Evolutionary conservation across 1,140 invertebrate species (phyloP), one percentile per base, ranked within the genome.

Genomic region (Heliothis subflexa): DNA sequence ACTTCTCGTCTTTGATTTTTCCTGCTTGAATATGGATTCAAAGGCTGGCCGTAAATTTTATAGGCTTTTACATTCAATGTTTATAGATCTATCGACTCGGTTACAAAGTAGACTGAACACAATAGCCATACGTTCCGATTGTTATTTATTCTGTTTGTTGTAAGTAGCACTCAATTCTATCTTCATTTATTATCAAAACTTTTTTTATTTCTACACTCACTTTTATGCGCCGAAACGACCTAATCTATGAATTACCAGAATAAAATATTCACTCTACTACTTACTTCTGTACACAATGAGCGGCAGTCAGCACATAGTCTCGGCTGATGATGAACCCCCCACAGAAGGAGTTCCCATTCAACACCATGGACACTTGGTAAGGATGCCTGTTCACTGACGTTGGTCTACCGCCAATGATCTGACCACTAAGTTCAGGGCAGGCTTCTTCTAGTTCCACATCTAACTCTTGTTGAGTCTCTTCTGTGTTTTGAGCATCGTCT

Each of bases 281-380:
- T 91, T 88, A 95, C 94, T 92, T 92, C 77, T 89, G 86, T 7
- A 95, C 90, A 78, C 94, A 95, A 79, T 94, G 93, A 12, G 94
- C 94, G 0, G 94, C 92, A 0, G 94, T 95, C 21, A 95, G 79
- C 28, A 94, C 91, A 78, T 91, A 93, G n/a, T 89, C 86, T 18
- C 70, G 82, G 78, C 93, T 93, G 77, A 95, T 89, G 50, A 95
- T 93, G 68, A 94, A 94, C 0, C 94, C 94, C 16, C 93, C 93
- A 78, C 94, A 95, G 78, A 95, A 91, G 1, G 93, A 94, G 73
- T 92, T 92, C 3, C 93, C 88, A 68, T 93, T 93, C 0, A 94
- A 74, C 45, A 93, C 89, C 91, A 95, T 93, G 0, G 93, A 92
- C 72, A 93, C 93, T 73, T 94, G 93, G 64, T 94, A 94, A 0